phyloP scores from a whole-genome alignment of 92 coral and sea anemone genomes.

The Bergia sp. region DNA sequence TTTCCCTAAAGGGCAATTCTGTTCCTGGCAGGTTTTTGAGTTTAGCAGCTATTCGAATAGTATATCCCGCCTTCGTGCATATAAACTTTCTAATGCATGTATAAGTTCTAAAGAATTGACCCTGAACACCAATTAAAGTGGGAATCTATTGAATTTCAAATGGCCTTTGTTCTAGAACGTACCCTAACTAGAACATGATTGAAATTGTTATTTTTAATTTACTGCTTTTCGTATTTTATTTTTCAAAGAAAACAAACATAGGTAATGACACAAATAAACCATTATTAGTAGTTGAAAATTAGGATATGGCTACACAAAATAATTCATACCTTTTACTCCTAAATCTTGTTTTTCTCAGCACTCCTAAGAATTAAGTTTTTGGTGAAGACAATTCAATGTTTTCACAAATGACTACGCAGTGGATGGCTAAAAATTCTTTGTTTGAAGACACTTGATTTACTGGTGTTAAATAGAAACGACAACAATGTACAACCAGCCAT shows the following conservation, averaged over 20 bases:
- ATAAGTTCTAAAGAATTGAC: too few relatives aligned
- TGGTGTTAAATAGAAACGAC: neutral
- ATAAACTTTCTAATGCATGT: neutral
- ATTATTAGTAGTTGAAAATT: too few relatives aligned
- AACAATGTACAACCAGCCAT: neutral
- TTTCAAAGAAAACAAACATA: neutral
- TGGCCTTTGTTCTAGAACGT: too few relatives aligned
- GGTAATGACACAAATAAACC: neutral
- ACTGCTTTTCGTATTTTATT: too few relatives aligned
- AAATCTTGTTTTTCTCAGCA: neutral
- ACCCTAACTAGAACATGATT: neutral
- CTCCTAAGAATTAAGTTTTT: neutral
- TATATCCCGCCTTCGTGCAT: neutral
- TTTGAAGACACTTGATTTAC: neutral
- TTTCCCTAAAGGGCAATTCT: neutral
- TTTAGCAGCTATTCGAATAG: neutral
- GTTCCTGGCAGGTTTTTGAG: neutral
- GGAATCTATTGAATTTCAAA: neutral
- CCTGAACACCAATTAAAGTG: neutral
- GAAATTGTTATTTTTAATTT: too few relatives aligned
- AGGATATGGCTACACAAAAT: neutral
- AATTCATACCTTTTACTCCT: neutral
- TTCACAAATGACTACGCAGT: neutral
- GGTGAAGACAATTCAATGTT: too few relatives aligned
- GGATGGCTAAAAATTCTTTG: neutral